Evolutionary conservation across 1,140 invertebrate species (phyloP), one percentile per base, ranked within the genome.

Genomic region (Drosophila truncata): DNA sequence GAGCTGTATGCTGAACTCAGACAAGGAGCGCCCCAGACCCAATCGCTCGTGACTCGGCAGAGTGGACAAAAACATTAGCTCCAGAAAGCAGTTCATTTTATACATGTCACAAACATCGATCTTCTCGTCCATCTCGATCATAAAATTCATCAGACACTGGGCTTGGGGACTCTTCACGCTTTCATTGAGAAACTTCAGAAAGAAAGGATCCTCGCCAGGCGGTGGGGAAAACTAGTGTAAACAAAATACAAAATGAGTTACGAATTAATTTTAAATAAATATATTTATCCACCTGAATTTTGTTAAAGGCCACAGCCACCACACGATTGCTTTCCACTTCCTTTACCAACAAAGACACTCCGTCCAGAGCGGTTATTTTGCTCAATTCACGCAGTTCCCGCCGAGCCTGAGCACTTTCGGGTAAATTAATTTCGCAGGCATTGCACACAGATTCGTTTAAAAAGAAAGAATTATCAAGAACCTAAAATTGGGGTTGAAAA

Each of bases 21-120:
- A 91, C 13, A 96, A 70, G 16, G 93, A 61, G 16, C 92, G 93
- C 0, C 93, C 95, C 37, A 96, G 93, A 47, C 94, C 94, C 33
- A 93, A 90, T 4, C 91, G 80, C 31, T 94, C 92, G 42, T 94
- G 94, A 11, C 93, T 82, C 0, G 93, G 92, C 13, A 94, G 60
- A 0, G 95, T 95, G 9, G 93, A 94, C 14, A 96, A 62, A 70
- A 96, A 96, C 95, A 96, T 95, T 14, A 96, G 83, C 88, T 96
- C 95, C 13, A 95, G 78, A n/a, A 95, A 93, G 67, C 95, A 95
- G 41, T 95, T 93, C 0, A 94, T 93, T 13, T 94, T 93, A 67
- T 94, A 95, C 78, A 94, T 93, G 39, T 94, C 92, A 81, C 95
- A 96, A 0, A 96, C 92, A 92, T 96, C 94, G 23, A 94, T 92